Evolutionary conservation across 2,113 vertebrate species (phyloP), one percentile per base, ranked within the genome.

Genomic region (Anhinga rufa): DNA sequence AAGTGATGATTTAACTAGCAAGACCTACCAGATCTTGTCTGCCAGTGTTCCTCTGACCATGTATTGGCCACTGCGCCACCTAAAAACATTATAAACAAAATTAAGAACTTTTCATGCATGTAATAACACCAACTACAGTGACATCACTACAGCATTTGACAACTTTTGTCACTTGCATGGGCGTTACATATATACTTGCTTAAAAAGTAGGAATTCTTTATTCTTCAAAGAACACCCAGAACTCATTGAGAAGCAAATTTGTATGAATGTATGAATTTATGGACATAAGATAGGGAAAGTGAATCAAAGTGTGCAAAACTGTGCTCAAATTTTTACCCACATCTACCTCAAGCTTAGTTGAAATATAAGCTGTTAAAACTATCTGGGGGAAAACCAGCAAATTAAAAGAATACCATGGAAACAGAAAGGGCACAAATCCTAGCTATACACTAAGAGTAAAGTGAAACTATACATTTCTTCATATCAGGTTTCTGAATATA

Each of bases 371-470:
- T 74, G 17, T 61, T 86, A 57, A 90, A 49, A 58, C 17, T 71
- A 14, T 1, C 5, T 48, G 9, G 4, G 32, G 10, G 2, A 2
- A 81, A 82, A 91, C 6, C 20, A 58, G 9, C 3, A 91, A 92
- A 70, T 75, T 70, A 26, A 58, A 83, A 90, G n/a, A 79, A 52
- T 77, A 77, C 26, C 83, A 61, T 89, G 57, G 86, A 96, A 97
- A 94, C 17, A 71, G 49, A 80, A 92, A 91, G 42, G 70, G n/a
- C 66, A 49, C 14, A 91, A 81, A 76, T 84, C 86, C 52, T 92
- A 70, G n/a, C 38, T 65, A 36, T 34, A 17, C 10, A 51, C 82
- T 58, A 69, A n/a, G 12, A 76, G 15, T 52, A 66, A 74, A 94
- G 52, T 83, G 82, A 97, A 97, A 92, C n/a, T 38, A 58, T 58